Evolutionary conservation across 1,140 invertebrate species (phyloP).

Genomic region (Pseudomyrmex gracilis): DNA sequence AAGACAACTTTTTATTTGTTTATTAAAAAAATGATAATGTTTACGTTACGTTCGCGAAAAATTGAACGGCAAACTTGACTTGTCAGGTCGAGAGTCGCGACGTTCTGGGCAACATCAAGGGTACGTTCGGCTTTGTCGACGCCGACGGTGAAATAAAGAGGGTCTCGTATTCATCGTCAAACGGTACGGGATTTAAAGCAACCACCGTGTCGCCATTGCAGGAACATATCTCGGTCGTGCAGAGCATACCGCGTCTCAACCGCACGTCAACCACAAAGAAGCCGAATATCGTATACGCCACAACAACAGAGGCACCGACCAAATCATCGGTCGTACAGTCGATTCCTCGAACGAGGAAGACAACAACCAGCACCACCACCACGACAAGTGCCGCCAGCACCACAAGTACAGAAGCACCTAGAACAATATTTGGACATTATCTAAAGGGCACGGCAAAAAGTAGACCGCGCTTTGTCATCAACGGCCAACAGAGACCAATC

Average conservation of each 20-base stretch:
- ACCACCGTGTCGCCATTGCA: slow-evolving; percentile 84
- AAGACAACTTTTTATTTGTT: not conserved
- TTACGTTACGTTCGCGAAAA: not conserved
- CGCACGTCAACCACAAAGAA: slow-evolving; percentile 79
- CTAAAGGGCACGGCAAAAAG: slow-evolving; percentile 75
- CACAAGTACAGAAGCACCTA: slow-evolving; percentile 75
- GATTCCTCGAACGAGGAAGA: slow-evolving; percentile 86
- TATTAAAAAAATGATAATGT: not conserved
- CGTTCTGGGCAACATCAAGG: slow-evolving; percentile 92
- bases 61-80: slow-evolving; percentile 64
- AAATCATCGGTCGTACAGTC: slow-evolving; percentile 87
- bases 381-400: slow-evolving; percentile 77
- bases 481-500: slow-evolving; percentile 80
- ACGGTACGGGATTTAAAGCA: slow-evolving; percentile 86
- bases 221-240: slow-evolving; percentile 85
- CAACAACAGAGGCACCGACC: slow-evolving; percentile 82
- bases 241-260: slow-evolving; percentile 84
- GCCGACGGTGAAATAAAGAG: slow-evolving; percentile 92
- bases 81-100: slow-evolving; percentile 91
- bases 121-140: slow-evolving; percentile 94
- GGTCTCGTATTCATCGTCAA: slow-evolving; percentile 91
- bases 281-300: slow-evolving; percentile 81
- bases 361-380: slow-evolving; percentile 76
- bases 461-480: slow-evolving; percentile 80
- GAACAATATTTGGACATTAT: slow-evolving; percentile 76